Percentiles rank a stretch among this genome's conserved stretches.
phyloP scores from a whole-genome alignment of 2,113 vertebrate genomes.

The Epinephelus lanceolatus region DNA sequence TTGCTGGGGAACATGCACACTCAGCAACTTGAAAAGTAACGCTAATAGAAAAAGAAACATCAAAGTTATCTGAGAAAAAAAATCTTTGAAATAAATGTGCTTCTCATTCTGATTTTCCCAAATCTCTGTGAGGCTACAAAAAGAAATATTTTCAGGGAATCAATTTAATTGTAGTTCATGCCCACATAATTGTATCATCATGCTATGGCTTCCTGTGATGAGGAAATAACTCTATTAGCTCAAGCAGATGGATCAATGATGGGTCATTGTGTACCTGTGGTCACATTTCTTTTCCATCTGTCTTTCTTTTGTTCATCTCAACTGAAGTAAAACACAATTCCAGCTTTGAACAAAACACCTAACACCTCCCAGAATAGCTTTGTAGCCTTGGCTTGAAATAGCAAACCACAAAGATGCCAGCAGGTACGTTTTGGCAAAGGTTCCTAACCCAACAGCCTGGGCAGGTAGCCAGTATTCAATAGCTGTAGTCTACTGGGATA shows the following conservation, averaged over 20 bases:
- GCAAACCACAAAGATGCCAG: conserved; percentile 30
- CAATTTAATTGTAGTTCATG: conserved; percentile 8
- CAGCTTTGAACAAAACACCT: not conserved
- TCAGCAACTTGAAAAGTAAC: conserved; percentile 49
- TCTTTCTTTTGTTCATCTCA: not conserved
- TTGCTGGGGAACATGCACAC: conserved; percentile 27
- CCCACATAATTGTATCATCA: conserved; percentile 11
- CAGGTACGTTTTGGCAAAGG: conserved; percentile 26
- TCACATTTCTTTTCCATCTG: conserved; percentile 5
- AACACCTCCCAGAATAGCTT: conserved; percentile 31
- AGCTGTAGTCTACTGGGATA: not conserved
- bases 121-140: not conserved
- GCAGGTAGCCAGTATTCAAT: conserved; percentile 47
- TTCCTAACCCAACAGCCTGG: conserved; percentile 29
- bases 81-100: not conserved
- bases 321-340: not conserved
- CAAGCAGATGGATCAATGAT: not conserved
- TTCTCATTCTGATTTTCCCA: not conserved
- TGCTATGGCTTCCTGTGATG: conserved; percentile 7
- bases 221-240: conserved; percentile 19
- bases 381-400: conserved; percentile 46
- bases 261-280: conserved; percentile 4
- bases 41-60: conserved; percentile 7
- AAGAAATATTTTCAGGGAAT: not conserved
- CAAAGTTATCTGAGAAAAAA: conserved; percentile 4